These are phyloP conservation scores for Macrotus californicus DNA, from an alignment of 2,113 vertebrate species.

Conservation along the genomic window DNA sequence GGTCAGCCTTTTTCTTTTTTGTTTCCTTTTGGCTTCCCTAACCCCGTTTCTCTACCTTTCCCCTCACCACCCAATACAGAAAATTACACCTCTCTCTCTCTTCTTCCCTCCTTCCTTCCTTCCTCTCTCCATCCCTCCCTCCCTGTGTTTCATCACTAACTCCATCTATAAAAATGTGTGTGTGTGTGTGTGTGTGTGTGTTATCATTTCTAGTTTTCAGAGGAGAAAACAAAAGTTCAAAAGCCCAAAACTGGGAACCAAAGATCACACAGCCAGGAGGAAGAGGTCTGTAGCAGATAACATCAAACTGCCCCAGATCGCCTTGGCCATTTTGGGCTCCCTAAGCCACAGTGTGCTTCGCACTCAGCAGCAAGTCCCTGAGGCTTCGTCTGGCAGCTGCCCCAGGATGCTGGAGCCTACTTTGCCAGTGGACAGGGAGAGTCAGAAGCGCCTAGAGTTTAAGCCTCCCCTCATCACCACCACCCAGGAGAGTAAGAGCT, in stretches of 20 bases:
- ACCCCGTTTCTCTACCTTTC: neutral
- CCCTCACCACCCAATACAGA: neutral
- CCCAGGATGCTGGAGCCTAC: neutral
- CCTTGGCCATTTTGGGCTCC: neutral
- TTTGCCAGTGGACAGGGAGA: neutral
- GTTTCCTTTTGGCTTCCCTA: neutral
- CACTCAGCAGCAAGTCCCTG: neutral
- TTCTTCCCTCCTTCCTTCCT: neutral
- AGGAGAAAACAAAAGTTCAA: neutral
- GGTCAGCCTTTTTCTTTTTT: neutral
- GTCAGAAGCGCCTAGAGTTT: neutral
- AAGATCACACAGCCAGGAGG: neutral
- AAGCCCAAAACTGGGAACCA: neutral
- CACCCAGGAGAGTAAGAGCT: no score
- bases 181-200: neutral
- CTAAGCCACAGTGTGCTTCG: accelerated
- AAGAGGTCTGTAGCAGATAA: neutral
- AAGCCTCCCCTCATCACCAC: neutral
- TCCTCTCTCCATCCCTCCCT: neutral
- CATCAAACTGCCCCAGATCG: neutral
- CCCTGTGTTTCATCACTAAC: neutral
- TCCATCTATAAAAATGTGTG: neutral
- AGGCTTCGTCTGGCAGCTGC: neutral
- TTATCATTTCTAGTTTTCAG: neutral
- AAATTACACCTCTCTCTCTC: neutral